phyloP scores from a whole-genome alignment of 2,113 vertebrate species.

The Oriolus oriolus region DNA sequence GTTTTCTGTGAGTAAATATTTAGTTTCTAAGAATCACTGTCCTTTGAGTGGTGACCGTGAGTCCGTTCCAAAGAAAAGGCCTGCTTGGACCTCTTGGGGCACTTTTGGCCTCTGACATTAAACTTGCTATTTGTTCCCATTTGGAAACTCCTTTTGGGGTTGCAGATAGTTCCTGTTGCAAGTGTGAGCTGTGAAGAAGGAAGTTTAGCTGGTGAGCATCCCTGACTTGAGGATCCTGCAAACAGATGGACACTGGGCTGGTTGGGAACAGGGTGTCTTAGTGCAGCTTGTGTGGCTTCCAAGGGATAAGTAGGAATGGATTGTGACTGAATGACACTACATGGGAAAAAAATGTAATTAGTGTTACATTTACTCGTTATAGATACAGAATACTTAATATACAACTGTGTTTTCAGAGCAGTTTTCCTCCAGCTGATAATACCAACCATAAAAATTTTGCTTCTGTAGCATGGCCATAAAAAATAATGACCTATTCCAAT shows the following conservation, averaged over 20 bases:
- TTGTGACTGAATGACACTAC: neutral
- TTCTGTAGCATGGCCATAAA: neutral
- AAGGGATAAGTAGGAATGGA: neutral
- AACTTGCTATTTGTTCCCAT: neutral
- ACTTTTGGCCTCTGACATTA: neutral
- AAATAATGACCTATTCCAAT: neutral
- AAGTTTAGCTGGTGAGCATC: neutral
- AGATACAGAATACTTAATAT: neutral
- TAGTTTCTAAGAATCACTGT: neutral
- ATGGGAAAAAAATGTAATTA: neutral
- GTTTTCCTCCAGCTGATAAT: neutral
- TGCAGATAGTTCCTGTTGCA: neutral
- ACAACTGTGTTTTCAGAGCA: neutral
- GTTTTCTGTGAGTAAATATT: neutral
- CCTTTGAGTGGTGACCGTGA: neutral
- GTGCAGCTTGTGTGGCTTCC: neutral
- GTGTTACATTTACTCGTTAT: neutral
- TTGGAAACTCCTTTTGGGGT: neutral
- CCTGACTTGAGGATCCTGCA: fast-evolving
- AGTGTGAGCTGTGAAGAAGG: neutral
- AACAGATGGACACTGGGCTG: neutral
- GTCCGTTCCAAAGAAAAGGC: neutral
- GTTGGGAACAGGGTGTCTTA: neutral
- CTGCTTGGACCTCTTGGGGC: neutral
- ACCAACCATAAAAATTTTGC: neutral